Percentiles rank a stretch among this genome's conserved stretches.
Evolutionary conservation across 2,888 invertebrate genomes (phyloP).

Genomic region (Caenorhabditis becei): DNA sequence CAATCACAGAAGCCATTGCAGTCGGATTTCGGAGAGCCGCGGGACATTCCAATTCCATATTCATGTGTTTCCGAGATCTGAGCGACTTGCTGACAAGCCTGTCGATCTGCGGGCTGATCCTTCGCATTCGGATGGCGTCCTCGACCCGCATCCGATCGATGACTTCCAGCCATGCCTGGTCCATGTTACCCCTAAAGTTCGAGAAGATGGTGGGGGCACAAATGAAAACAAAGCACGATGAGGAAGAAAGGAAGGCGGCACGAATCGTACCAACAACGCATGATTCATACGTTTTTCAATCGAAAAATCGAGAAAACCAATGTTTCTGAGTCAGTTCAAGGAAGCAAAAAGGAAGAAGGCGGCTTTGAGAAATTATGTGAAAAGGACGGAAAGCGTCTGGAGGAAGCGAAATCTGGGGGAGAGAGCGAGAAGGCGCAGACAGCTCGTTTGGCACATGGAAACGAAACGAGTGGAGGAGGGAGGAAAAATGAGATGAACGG

Average conservation of each 20-base stretch:
- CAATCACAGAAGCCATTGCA: constrained; percentile 48
- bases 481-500: constrained; percentile 39
- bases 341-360: background rate
- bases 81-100: constrained; percentile 30
- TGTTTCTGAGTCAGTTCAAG: constrained; percentile 12
- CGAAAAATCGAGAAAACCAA: constrained; percentile 16
- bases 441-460: constrained; percentile 45
- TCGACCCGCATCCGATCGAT: constrained; percentile 36
- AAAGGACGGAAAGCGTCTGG: background rate
- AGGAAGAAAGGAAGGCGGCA: background rate
- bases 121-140: constrained; percentile 40
- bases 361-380: constrained; percentile 15
- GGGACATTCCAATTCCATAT: constrained; percentile 54
- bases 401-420: constrained; percentile 14
- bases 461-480: constrained; percentile 13
- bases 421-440: constrained; percentile 17
- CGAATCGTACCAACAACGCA: constrained; percentile 16
- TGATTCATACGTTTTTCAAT: constrained; percentile 39
- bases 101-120: constrained; percentile 29
- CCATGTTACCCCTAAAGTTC: constrained; percentile 43
- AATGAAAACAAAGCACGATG: constrained; percentile 21
- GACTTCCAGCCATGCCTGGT: constrained; percentile 57
- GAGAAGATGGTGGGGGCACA: background rate
- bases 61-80: constrained; percentile 21
- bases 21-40: constrained; percentile 10